phyloP scores from a whole-genome alignment of 2,888 invertebrate genomes.

The Aquatica leii region DNA sequence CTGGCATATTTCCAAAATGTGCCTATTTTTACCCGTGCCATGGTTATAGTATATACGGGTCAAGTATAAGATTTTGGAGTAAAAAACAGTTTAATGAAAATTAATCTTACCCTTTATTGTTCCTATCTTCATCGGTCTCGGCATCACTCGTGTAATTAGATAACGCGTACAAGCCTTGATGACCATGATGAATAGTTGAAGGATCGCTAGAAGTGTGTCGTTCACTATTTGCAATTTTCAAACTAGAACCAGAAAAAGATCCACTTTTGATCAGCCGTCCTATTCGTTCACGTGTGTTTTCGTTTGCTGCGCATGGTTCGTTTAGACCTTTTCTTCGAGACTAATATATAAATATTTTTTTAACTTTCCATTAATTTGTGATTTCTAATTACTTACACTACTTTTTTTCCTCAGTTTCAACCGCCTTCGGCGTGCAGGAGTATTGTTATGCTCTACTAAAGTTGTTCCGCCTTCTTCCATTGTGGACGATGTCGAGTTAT shows the following conservation, averaged over 20 bases:
- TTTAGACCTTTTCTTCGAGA: constrained; percentile 27
- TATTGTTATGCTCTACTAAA: constrained; percentile 59
- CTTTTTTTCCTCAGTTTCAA: constrained; percentile 51
- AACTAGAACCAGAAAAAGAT: constrained; percentile 72
- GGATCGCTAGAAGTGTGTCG: constrained; percentile 72
- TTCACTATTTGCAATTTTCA: constrained; percentile 66
- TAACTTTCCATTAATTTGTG: background rate
- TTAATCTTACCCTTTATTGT: constrained; percentile 50
- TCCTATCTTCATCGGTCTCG: constrained; percentile 72
- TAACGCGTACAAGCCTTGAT: constrained; percentile 66
- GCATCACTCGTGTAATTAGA: constrained; percentile 69
- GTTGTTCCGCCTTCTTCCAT: constrained; percentile 62
- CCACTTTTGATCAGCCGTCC: constrained; percentile 75
- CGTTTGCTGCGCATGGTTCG: constrained; percentile 13
- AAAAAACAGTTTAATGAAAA: background rate
- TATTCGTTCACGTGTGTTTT: constrained; percentile 22
- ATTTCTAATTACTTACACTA: constrained; percentile 38
- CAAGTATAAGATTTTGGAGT: background rate
- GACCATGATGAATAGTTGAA: constrained; percentile 65
- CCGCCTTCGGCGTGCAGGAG: constrained; percentile 54
- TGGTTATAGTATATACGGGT: constrained; percentile 3
- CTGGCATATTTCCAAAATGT: constrained; percentile 13
- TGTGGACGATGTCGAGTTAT: constrained; percentile 65
- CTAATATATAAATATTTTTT: constrained; percentile 9
- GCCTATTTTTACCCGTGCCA: constrained; percentile 6